Base-by-base conservation (phyloP, 2,888 invertebrate species). In the Aphodius granarius region DNA sequence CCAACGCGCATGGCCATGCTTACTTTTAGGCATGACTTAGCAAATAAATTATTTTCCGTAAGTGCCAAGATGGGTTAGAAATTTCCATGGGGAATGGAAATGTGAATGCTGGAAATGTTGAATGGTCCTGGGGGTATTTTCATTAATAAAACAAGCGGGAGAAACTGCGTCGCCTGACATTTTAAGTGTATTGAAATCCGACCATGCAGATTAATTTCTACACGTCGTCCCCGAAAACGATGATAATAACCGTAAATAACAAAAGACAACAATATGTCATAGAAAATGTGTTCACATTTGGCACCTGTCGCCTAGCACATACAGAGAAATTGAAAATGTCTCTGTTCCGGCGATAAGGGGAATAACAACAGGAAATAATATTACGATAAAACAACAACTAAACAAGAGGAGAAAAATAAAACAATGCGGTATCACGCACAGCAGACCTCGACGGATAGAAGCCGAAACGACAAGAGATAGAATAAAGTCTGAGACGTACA, bases 61-160 rank as follows among this genome's bases (percentile, higher is more conserved):
- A 43, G 43, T 9, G 43, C 43, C 43, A 13, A 43, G 13, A 2
- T 43, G 13, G n/a, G n/a, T n/a, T n/a, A n/a, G n/a, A n/a, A n/a
- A n/a, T n/a, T n/a, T n/a, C n/a, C n/a, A n/a, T n/a, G n/a, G n/a
- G n/a, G n/a, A n/a, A n/a, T n/a, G n/a, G n/a, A n/a, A n/a, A n/a
- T n/a, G 43, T 43, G 13, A 43, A 43, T 43, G 43, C 4, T 43
- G 43, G 43, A 43, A 43, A 43, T 43, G 43, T 0, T 43, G 43
- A 43, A 43, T 43, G 43, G 43, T 43, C 43, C 43, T 43, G 43
- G 20, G 68, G 15, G 20, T 68, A 20, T 68, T 68, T 68, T 68
- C 68, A 68, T 68, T 68, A 68, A 68, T 68, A 68, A 68, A 68
- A 68, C 68, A 68, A 68, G 68, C 68, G 21, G n/a, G 68, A 68